phyloP scores from a whole-genome alignment of 2,888 invertebrate species.

The Geophilus truncorum region DNA sequence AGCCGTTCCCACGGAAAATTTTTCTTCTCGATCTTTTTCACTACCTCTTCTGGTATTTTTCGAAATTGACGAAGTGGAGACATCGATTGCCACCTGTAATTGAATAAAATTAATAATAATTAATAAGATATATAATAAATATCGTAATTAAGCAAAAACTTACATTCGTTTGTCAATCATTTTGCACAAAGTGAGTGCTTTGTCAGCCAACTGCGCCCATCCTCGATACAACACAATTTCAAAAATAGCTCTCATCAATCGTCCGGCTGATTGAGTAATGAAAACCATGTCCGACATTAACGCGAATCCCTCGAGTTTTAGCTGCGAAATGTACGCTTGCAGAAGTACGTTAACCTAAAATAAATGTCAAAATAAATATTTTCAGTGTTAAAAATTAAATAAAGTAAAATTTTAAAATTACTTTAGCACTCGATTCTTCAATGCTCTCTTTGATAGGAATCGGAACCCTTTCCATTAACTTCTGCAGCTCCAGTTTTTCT shows the following conservation, averaged over 20 bases:
- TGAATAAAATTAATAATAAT: not conserved
- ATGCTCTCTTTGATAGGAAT: slow-evolving; percentile 98
- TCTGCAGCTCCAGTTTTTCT: slow-evolving; percentile 93
- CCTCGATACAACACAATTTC: slow-evolving; percentile 89
- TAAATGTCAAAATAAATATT: too few relatives aligned
- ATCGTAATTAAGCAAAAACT: slow-evolving; percentile 38
- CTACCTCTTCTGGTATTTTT: slow-evolving; percentile 94
- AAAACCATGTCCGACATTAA: slow-evolving; percentile 99
- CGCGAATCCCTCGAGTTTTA: slow-evolving; percentile 97
- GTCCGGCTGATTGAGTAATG: slow-evolving; percentile 93
- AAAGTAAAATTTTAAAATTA: not conserved
- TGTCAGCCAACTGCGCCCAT: slow-evolving; percentile 97
- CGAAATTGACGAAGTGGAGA: slow-evolving; percentile 94
- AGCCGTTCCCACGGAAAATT: slow-evolving; percentile 61
- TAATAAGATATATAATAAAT: not conserved
- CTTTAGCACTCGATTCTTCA: slow-evolving; percentile 94
- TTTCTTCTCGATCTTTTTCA: slow-evolving; percentile 97
- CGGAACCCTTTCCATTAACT: slow-evolving; percentile 91
- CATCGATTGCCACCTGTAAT: slow-evolving; percentile 86
- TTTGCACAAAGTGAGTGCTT: slow-evolving; percentile 90
- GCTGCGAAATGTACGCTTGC: slow-evolving; percentile 96
- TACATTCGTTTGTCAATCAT: slow-evolving; percentile 96
- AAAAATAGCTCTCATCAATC: slow-evolving; percentile 91
- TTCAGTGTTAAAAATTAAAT: not conserved
- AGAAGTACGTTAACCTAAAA: slow-evolving; percentile 72